These are phyloP conservation scores for Zapus hudsonius DNA, from an alignment of 2,113 vertebrate genomes.

Conservation along the genomic window DNA sequence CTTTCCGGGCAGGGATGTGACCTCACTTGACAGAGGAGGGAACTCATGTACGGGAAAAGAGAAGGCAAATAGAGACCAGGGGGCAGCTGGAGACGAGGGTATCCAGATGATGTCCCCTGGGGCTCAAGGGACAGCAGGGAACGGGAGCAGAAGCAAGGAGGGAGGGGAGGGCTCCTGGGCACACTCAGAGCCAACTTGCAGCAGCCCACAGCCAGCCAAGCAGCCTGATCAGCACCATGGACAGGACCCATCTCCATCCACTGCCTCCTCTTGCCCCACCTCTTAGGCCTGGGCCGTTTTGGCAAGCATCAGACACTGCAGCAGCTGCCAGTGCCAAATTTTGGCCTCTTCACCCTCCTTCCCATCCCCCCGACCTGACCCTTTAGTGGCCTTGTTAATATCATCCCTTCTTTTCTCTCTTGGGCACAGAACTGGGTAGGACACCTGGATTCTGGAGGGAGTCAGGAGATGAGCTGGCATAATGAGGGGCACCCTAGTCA, in stretches of 20 bases:
- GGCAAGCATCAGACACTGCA: constrained; percentile 62
- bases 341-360: constrained; percentile 56
- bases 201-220: not conserved
- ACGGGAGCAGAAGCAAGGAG: not conserved
- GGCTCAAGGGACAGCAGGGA: not conserved
- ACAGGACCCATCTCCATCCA: constrained; percentile 50
- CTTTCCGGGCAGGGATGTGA: not conserved
- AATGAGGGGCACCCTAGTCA: not conserved
- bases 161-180: not conserved
- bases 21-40: not conserved
- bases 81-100: not conserved
- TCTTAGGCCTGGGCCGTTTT: constrained; percentile 36
- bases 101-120: not conserved
- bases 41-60: not conserved
- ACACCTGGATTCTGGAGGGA: constrained; percentile 16
- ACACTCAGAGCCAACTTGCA: not conserved
- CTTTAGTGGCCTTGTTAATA: constrained; percentile 38
- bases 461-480: not conserved
- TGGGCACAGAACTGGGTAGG: not conserved
- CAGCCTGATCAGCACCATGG: constrained; percentile 74
- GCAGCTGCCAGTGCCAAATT: constrained; percentile 65
- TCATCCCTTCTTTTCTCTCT: constrained; percentile 23
- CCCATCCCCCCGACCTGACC: constrained; percentile 21
- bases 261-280: not conserved
- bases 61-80: not conserved